Evolutionary conservation across 2,888 invertebrate genomes (phyloP).

Genomic region (Sinotaia quadrata): DNA sequence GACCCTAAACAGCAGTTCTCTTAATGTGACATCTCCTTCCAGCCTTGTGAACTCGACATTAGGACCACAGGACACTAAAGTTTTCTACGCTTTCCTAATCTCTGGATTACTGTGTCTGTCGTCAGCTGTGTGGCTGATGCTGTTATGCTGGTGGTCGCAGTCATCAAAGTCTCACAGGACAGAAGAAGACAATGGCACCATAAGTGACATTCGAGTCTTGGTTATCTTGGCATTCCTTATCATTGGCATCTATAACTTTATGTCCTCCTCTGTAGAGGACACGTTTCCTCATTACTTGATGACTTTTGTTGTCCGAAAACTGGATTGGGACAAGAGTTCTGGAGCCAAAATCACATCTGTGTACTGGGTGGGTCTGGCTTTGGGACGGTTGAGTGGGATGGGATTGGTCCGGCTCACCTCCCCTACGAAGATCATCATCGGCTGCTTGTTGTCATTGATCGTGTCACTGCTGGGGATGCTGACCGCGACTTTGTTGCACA

Average conservation of each 20-base stretch:
- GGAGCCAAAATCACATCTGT: constrained; percentile 9
- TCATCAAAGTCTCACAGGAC: neutral
- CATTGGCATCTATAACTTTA: constrained; percentile 9
- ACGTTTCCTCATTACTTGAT: constrained; percentile 7
- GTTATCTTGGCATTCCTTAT: neutral
- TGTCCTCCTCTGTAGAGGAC: constrained; percentile 1
- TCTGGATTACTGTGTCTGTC: constrained; percentile 1
- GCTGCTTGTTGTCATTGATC: constrained; percentile 1
- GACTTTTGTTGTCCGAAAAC: constrained; percentile 18
- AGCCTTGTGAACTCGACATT: too few species aligned
- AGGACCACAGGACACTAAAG: neutral
- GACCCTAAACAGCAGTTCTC: too few species aligned
- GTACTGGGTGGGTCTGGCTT: constrained; percentile 16
- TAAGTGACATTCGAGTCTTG: neutral
- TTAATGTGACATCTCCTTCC: too few species aligned
- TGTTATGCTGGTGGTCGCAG: neutral
- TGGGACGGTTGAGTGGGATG: constrained; percentile 9
- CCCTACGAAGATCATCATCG: constrained; percentile 6
- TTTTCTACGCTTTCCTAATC: constrained; percentile 14
- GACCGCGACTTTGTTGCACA: neutral
- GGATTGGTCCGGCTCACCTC: neutral
- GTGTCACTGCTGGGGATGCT: constrained; percentile 15
- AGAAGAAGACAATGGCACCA: neutral
- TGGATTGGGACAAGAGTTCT: constrained; percentile 14
- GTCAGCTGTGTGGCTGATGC: neutral